Evolutionary conservation across 23 tunicate genomes (phyloP), one percentile per base, ranked within the genome.

Genomic region (Aplidium turbinatum): DNA sequence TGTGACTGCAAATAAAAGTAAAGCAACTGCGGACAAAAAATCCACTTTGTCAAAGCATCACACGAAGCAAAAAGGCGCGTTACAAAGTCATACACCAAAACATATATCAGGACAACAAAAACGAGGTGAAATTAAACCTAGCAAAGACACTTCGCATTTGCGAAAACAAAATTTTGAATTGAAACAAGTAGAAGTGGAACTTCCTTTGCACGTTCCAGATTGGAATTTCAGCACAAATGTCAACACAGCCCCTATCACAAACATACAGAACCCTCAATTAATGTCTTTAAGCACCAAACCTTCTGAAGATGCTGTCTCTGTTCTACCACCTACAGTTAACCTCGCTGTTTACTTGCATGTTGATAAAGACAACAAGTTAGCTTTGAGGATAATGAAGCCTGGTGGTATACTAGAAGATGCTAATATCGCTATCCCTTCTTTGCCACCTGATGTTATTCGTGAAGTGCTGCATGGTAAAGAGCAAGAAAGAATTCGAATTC

Each of bases 181-280:
- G n/a, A n/a, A n/a, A n/a, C n/a, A n/a, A n/a, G n/a, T n/a, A n/a
- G n/a, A n/a, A n/a, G n/a, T n/a, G n/a, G n/a, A n/a, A n/a, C n/a
- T n/a, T n/a, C n/a, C n/a, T n/a, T n/a, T n/a, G n/a, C n/a, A n/a
- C n/a, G n/a, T n/a, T n/a, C n/a, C n/a, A n/a, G n/a, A n/a, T n/a
- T 86, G 93, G 93, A 86, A 78, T 73, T 65, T 21, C 80, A 86
- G 93, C 47, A 86, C 93, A 19, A 86, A 86, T 72, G 28, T 78
- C 4, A 51, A 78, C 29, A 32, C 79, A 30, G 21, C 32, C n/a
- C 93, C 93, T 5, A 48, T 53, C 24, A 86, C 93, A 24, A 60
- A 85, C 55, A 78, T 86, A 11, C 35, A 58, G 47, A 34, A 58
- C 39, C 39, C 54, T 27, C 66, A 42, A 5, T 6, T 46, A 2